phyloP scores from a whole-genome alignment of 2,797 vertebrate genomes.

The Pseudopleuronectes americanus region DNA sequence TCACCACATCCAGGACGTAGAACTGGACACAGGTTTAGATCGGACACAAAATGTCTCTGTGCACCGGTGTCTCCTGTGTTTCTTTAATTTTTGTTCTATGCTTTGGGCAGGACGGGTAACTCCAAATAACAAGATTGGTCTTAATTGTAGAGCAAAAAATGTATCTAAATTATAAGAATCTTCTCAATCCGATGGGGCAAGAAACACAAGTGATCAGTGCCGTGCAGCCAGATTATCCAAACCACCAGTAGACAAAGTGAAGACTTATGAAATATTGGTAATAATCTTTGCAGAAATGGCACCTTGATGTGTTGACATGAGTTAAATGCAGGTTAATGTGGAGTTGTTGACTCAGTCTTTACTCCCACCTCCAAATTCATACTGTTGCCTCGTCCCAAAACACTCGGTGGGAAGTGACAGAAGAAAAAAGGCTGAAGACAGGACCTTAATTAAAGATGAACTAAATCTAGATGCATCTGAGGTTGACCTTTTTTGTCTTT shows the following conservation, averaged over 20 bases:
- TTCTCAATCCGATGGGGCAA: background rate
- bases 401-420: too few relatives aligned
- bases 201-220: background rate
- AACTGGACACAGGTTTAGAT: constrained; percentile 85
- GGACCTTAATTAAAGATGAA: too few relatives aligned
- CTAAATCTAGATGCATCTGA: too few relatives aligned
- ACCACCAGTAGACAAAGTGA: background rate
- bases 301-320: background rate
- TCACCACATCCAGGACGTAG: constrained; percentile 97
- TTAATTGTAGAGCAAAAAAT: background rate
- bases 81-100: background rate
- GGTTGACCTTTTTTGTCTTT: too few relatives aligned
- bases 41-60: constrained; percentile 15
- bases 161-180: background rate
- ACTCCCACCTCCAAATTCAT: too few relatives aligned
- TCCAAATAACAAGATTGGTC: background rate
- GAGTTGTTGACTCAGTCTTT: too few relatives aligned
- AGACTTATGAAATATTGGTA: background rate
- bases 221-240: background rate
- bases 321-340: too few relatives aligned
- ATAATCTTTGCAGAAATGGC: background rate
- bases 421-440: too few relatives aligned
- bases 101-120: background rate
- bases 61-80: background rate
- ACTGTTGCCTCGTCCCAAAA: too few relatives aligned